Conservation (phyloP, 1,140 invertebrate species). For the Meteorus sp. region DNA sequence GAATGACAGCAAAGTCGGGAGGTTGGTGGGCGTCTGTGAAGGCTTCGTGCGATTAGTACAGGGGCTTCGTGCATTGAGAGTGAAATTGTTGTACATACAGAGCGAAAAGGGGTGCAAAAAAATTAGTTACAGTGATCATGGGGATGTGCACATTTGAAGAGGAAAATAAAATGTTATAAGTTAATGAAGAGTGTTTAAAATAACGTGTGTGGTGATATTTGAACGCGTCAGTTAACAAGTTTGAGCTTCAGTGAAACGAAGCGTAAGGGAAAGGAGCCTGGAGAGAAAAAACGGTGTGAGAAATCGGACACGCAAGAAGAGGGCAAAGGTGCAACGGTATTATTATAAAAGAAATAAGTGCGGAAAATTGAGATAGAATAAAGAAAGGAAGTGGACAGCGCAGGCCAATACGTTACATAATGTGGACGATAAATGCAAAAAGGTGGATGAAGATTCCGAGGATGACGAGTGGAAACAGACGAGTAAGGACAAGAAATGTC, state of each 20-base stretch:
- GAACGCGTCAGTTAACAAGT: too few relatives aligned
- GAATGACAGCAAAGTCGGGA: conserved; percentile 52
- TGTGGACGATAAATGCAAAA: conserved; percentile 6
- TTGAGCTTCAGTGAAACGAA: too few relatives aligned
- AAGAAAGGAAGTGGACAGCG: neutral
- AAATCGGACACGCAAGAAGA: too few relatives aligned
- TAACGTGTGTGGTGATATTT: too few relatives aligned
- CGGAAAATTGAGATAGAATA: too few relatives aligned
- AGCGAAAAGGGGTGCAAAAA: too few relatives aligned
- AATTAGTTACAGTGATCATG: too few relatives aligned
- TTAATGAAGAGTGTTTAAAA: too few relatives aligned
- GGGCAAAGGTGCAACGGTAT: neutral
- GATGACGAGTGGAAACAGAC: conserved; percentile 10
- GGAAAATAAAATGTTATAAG: too few relatives aligned
- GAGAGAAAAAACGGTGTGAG: too few relatives aligned
- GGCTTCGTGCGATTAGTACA: conserved; percentile 33
- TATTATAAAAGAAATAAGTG: neutral
- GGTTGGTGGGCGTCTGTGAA: conserved; percentile 30
- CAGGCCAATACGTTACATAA: neutral
- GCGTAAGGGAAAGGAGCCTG: too few relatives aligned
- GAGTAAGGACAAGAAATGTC: conserved; percentile 9
- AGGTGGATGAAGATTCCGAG: conserved; percentile 13
- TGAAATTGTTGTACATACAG: neutral
- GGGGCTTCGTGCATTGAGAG: neutral
- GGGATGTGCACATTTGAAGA: too few relatives aligned